phyloP scores from a whole-genome alignment of 2,113 vertebrate genomes.

The Tenrec ecaudatus region DNA sequence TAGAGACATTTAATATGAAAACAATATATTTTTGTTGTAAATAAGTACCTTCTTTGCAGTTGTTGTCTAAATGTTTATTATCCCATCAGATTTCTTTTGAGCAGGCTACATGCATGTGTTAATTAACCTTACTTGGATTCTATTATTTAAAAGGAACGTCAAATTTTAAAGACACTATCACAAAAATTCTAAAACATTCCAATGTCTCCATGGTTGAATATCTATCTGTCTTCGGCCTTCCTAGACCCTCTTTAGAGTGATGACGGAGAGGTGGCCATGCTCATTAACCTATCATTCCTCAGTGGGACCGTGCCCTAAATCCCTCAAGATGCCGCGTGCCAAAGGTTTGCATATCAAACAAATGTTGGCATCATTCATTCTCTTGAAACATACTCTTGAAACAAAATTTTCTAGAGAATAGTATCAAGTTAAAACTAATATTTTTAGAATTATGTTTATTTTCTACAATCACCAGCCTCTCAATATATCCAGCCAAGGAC shows the following conservation, averaged over 20 bases:
- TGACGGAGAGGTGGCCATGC: neutral
- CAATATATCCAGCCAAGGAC: neutral
- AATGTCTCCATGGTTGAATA: neutral
- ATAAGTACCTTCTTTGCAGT: conserved; percentile 8
- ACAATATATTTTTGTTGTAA: conserved; percentile 47
- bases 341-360: neutral
- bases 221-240: neutral
- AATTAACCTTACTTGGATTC: conserved; percentile 8
- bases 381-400: conserved; percentile 1
- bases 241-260: neutral
- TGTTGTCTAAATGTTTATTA: conserved; percentile 36
- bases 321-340: neutral
- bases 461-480: neutral
- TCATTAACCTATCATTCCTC: conserved; percentile 32
- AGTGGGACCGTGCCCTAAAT: neutral
- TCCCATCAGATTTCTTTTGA: neutral
- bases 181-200: conserved; percentile 26
- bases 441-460: neutral
- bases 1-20: neutral
- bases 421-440: conserved; percentile 8
- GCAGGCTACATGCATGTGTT: neutral
- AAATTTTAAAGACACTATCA: neutral
- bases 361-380: neutral
- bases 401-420: neutral
- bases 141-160: neutral